Evolutionary conservation across 2,113 vertebrate species (phyloP), one percentile per base, ranked within the genome.

Genomic region (Pangasianodon hypophthalmus): DNA sequence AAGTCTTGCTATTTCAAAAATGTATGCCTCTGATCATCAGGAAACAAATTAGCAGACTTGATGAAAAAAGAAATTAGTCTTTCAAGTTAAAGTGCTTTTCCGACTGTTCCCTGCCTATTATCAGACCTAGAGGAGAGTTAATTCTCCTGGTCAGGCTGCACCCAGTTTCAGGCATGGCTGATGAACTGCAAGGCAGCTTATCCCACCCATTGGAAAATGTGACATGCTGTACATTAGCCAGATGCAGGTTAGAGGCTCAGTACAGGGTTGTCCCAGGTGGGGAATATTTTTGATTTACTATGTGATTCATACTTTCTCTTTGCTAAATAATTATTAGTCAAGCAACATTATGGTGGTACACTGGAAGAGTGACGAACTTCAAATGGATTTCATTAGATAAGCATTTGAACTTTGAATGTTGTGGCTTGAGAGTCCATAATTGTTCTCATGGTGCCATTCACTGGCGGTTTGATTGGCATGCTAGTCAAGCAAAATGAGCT

Each of bases 1-100:
- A 2, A 7, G 11, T 90, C 90, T 91, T 92, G 90, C 91, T 93
- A 90, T 88, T 91, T 92, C 90, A 79, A 87, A 87, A 92, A 93
- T 79, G 88, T 91, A 86, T 91, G 93, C 92, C 91, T 91, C 52
- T 88, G 92, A 92, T 93, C 91, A 88, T 88, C 77, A 86, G 56
- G 67, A 90, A 90, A 92, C 60, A 92, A 90, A 92, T 88, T 60
- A 87, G 87, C 86, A 90, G 87, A 87, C 67, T 50, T 2, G 71
- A 92, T 52, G 64, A 88, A 89, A 93, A 75, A 79, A 46, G 9
- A 92, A 84, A 92, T 82, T 79, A 87, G 52, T 50, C 86, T 92
- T 93, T 94, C n/a, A 93, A 86, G 89, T 73, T 19, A 19, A 73
- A 84, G 75, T 86, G 50, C 84, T 58, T 50, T 54, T 86, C 54